Percentiles rank a stretch among this genome's conserved stretches.
phyloP scores from a whole-genome alignment of 2,888 invertebrate species.

The Chaetoderma sp. region DNA sequence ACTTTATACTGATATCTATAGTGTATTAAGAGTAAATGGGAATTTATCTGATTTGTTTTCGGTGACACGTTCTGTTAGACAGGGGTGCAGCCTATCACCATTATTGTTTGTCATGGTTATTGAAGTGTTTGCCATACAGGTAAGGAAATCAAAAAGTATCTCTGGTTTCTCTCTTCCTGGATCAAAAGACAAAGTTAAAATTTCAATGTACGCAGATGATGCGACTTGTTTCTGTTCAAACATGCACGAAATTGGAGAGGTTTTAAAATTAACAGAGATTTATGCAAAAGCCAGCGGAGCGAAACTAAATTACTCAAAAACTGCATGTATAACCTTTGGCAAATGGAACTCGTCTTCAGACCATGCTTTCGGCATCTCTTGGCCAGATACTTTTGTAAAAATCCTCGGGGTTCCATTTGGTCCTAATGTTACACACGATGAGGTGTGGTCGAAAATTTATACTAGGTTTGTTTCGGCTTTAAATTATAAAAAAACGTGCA shows the following conservation, averaged over 20 bases:
- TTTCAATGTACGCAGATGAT: conserved; percentile 8
- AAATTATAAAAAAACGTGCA: conserved; percentile 7
- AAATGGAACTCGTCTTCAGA: conserved; percentile 37
- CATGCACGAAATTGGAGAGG: neutral
- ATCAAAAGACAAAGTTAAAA: neutral
- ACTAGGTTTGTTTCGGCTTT: neutral
- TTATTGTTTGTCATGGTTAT: conserved; percentile 6
- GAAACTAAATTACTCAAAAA: conserved; percentile 33
- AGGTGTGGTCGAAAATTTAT: neutral
- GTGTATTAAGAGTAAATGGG: conserved; percentile 5
- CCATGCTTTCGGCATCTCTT: conserved; percentile 35
- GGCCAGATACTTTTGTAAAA: neutral
- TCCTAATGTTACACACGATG: neutral
- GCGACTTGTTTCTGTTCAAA: neutral
- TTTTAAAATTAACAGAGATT: neutral
- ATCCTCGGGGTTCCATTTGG: conserved; percentile 3
- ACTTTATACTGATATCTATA: neutral
- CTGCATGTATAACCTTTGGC: conserved; percentile 32
- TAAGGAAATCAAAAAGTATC: neutral
- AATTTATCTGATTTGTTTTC: conserved; percentile 2
- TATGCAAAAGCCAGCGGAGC: conserved; percentile 25
- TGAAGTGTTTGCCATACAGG: conserved; percentile 2
- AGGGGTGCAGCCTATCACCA: conserved; percentile 15
- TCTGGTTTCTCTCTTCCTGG: conserved; percentile 7
- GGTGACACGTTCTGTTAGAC: conserved; percentile 10